A percentile compares a stretch with the other conserved stretches of the same genome.
These are phyloP conservation scores for Drosophila gunungcola DNA, from an alignment of 1,140 invertebrate species.

Conservation along the genomic window DNA sequence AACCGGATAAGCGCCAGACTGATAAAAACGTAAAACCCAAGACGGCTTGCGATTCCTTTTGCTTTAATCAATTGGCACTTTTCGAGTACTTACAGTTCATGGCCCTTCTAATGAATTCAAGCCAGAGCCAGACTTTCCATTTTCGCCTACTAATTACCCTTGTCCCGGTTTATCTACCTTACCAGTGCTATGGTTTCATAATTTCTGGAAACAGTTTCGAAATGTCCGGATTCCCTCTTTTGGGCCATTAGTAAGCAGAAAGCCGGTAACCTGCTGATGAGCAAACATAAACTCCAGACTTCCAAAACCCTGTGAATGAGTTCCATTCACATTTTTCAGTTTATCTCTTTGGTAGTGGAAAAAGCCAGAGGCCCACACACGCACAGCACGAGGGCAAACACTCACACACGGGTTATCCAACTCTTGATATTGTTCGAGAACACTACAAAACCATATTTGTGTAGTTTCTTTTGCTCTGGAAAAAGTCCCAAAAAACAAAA, in stretches of 20 bases:
- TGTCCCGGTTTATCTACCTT: conserved; percentile 1
- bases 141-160: conserved; percentile 41
- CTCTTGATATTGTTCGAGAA: conserved; percentile 32
- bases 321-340: conserved; percentile 64
- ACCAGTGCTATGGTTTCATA: conserved; percentile 46
- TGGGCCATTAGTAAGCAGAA: conserved; percentile 22
- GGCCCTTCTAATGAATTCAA: conserved; percentile 68
- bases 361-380: conserved; percentile 59
- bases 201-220: conserved; percentile 52
- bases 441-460: conserved; percentile 31
- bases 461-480: conserved; percentile 17
- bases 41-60: conserved; percentile 4
- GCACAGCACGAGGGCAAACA: conserved; percentile 42
- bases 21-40: conserved; percentile 22
- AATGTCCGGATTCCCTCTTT: conserved; percentile 26
- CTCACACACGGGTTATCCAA: conserved; percentile 25
- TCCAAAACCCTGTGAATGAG: conserved; percentile 55
- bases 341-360: conserved; percentile 66
- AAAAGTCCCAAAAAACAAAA: conserved; percentile 9
- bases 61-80: conserved; percentile 5
- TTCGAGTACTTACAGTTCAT: conserved; percentile 34
- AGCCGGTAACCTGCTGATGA: conserved; percentile 28
- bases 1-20: conserved; percentile 40
- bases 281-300: conserved; percentile 23
- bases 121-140: conserved; percentile 59